These are phyloP conservation scores for Lochmaea crataegi DNA, from an alignment of 2,888 invertebrate species.

Conservation along the genomic window DNA sequence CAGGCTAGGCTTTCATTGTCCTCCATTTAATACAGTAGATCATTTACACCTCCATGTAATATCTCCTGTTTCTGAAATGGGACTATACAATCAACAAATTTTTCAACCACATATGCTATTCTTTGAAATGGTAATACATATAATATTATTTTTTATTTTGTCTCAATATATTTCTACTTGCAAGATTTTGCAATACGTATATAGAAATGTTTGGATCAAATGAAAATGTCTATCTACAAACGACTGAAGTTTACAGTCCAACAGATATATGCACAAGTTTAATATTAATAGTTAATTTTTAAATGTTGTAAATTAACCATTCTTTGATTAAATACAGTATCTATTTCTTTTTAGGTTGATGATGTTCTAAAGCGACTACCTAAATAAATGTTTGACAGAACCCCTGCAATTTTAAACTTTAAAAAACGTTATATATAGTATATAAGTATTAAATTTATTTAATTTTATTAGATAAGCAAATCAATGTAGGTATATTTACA, in stretches of 20 bases:
- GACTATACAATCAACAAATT: constrained; percentile 71
- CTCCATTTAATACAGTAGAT: constrained; percentile 84
- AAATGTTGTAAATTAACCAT: too few relatives aligned
- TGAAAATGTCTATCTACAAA: too few relatives aligned
- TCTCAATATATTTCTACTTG: background rate
- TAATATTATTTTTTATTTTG: background rate
- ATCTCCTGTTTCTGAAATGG: constrained; percentile 81
- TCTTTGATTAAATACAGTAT: too few relatives aligned
- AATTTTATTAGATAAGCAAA: too few relatives aligned
- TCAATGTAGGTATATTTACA: too few relatives aligned
- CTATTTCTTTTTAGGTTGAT: constrained; percentile 17
- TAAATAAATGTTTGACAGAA: background rate
- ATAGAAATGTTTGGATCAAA: too few relatives aligned
- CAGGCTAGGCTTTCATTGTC: constrained; percentile 90
- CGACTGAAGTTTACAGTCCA: too few relatives aligned
- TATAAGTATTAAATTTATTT: too few relatives aligned
- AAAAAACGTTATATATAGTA: too few relatives aligned
- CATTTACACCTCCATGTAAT: constrained; percentile 92
- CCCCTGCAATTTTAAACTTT: too few relatives aligned
- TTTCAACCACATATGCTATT: constrained; percentile 81
- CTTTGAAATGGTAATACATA: constrained; percentile 81
- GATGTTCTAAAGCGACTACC: constrained; percentile 1
- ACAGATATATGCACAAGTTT: too few relatives aligned
- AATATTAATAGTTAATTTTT: too few relatives aligned
- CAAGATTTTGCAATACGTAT: background rate